Conservation (phyloP, 2,797 vertebrate genomes). For the Botia kubotai region DNA sequence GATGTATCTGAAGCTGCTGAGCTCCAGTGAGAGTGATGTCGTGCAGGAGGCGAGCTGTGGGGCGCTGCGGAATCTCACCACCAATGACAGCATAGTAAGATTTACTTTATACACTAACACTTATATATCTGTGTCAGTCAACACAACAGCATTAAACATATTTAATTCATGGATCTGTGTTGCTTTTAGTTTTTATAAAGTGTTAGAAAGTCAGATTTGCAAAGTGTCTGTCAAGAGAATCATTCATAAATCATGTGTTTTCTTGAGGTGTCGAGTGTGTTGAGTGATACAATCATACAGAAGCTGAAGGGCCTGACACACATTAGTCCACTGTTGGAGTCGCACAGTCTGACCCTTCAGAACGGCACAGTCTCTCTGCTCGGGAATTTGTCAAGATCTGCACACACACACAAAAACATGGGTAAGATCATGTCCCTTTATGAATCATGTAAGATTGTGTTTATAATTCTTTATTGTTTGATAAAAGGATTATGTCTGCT, state of each 20-base stretch:
- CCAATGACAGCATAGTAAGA: conserved; percentile 84
- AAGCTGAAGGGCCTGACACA: conserved; percentile 86
- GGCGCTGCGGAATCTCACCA: conserved; percentile 91
- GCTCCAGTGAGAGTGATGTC: conserved; percentile 82
- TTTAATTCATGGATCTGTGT: no score
- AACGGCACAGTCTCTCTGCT: conserved; percentile 81
- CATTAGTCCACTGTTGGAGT: conserved; percentile 82
- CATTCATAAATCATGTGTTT: not conserved
- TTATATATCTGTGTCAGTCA: no score
- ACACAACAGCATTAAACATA: not conserved
- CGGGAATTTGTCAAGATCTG: conserved; percentile 86
- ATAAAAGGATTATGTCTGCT: no score
- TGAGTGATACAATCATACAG: conserved; percentile 89
- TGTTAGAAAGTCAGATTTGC: no score
- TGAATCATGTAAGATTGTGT: no score
- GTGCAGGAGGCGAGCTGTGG: conserved; percentile 90
- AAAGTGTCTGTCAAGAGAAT: not conserved
- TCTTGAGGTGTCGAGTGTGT: conserved; percentile 84
- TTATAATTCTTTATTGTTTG: no score
- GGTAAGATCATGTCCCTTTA: conserved; percentile 70
- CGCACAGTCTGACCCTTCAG: conserved; percentile 82
- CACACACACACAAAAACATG: conserved; percentile 77
- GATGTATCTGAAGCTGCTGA: conserved; percentile 86
- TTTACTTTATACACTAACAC: no score
- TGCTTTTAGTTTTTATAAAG: no score